These are phyloP conservation scores for Dynastes grantii DNA, from an alignment of 2,888 invertebrate genomes.

Conservation along the genomic window DNA sequence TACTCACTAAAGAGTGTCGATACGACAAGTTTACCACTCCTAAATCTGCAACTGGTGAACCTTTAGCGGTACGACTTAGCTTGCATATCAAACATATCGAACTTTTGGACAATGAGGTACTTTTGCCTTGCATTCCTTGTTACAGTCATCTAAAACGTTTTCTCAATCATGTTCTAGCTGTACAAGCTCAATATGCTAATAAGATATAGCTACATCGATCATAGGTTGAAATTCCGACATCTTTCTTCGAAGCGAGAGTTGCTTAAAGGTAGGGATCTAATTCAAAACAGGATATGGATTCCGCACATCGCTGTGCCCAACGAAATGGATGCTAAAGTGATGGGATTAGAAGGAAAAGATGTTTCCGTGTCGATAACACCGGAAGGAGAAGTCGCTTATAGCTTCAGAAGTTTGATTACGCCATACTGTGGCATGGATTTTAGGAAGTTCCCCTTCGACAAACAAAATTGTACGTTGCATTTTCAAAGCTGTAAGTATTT, in stretches of 20 bases:
- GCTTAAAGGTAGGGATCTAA: conserved; percentile 81
- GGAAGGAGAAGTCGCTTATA: conserved; percentile 86
- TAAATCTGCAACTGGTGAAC: conserved; percentile 76
- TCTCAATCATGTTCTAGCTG: conserved; percentile 74
- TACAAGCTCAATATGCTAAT: conserved; percentile 88
- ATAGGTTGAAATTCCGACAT: conserved; percentile 78
- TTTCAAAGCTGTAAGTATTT: conserved; percentile 84
- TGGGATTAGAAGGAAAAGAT: conserved; percentile 86
- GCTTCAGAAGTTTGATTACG: conserved; percentile 84
- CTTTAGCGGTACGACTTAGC: conserved; percentile 81
- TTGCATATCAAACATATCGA: conserved; percentile 89
- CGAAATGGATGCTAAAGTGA: conserved; percentile 81
- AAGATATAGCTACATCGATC: conserved; percentile 85
- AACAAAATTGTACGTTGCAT: conserved; percentile 85
- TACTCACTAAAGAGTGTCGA: conserved; percentile 82
- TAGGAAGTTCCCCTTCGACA: conserved; percentile 91
- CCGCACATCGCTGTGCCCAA: conserved; percentile 89
- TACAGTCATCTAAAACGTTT: not conserved
- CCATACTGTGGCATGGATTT: conserved; percentile 90
- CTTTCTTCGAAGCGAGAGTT: conserved; percentile 80
- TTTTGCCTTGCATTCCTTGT: conserved; percentile 54
- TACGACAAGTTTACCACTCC: conserved; percentile 79
- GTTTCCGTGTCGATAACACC: conserved; percentile 87
- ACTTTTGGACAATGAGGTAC: conserved; percentile 78
- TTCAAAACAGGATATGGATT: conserved; percentile 85